Evolutionary conservation across 2,888 invertebrate species (phyloP).

Genomic region (Himalopsyche tibetana): DNA sequence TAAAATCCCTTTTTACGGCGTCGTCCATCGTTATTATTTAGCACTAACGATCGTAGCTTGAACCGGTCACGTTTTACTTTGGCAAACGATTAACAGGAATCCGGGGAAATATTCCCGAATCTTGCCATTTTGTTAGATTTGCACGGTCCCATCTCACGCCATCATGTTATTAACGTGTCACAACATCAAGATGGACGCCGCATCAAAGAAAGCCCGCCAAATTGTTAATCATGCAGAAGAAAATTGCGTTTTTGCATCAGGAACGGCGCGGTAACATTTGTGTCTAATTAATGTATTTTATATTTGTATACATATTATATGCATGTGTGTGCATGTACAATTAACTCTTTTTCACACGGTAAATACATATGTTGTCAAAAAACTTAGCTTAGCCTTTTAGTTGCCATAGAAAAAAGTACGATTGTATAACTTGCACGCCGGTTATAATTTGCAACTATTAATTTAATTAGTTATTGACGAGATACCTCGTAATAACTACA

Average conservation of each 20-base stretch:
- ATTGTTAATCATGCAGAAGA: not conserved
- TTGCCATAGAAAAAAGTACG: no score
- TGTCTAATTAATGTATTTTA: no score
- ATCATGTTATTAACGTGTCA: slow-evolving; percentile 9
- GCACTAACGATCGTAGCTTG: not conserved
- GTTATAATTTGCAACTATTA: no score
- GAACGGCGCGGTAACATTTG: not conserved
- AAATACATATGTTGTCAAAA: no score
- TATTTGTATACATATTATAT: no score
- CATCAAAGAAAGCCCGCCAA: slow-evolving; percentile 18
- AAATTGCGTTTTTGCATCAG: not conserved
- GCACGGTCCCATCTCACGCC: slow-evolving; percentile 21
- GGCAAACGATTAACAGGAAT: not conserved
- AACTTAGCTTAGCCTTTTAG: no score
- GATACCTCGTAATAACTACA: no score
- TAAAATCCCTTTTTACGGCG: not conserved
- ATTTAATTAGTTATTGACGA: no score
- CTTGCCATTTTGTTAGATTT: slow-evolving; percentile 3
- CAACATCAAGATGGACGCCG: slow-evolving; percentile 20
- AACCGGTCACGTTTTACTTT: not conserved
- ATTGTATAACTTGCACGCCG: no score
- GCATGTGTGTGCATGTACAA: no score
- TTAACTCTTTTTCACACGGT: no score
- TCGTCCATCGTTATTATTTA: not conserved
- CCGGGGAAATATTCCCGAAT: slow-evolving; percentile 1